Base-by-base conservation (phyloP, 2,888 invertebrate genomes). In the Andricus curvator region DNA sequence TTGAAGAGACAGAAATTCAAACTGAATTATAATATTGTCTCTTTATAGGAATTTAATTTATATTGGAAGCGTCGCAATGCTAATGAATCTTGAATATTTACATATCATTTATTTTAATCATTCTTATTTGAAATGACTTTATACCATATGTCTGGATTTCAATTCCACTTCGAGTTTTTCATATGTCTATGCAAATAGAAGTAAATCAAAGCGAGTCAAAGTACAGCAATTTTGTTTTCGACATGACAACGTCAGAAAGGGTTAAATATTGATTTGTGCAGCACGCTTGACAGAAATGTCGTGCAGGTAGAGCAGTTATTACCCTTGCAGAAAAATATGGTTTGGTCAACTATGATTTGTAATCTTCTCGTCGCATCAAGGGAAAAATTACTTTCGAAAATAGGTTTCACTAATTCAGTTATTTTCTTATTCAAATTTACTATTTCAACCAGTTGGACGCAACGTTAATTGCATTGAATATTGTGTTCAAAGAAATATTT, bases 281-380 rank as follows among this genome's bases (percentile, higher is more conserved):
- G 56, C 56, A n/a, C 33, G 33, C 33, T 74, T 56, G 56, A 74
- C 74, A 74, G 74, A 74, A 74, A 74, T 74, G 74, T 74, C 74
- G 74, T 74, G 74, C 74, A 74, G 33, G 74, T 74, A 74, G 74
- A 51, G 33, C 74, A 74, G 51, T 74, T 74, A 74, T 74, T 74
- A 56, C n/a, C 74, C 74, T 74, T 74, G 56, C 51, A 74, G 74
- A 74, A 74, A 74, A 74, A 74, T 56, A 74, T 56, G 22, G 56
- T 74, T 74, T n/a, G 56, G 37, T 74, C 51, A 33, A 74, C 29
- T 74, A 74, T 56, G 37, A 74, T 74, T 60, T 74, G n/a, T 74
- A 56, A 74, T 74, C 74, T 56, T 74, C 37, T 22, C 22, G 33
- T 60, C 22, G 33, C 74, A 74, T 74, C 56, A 56, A 22, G 56